Evolutionary conservation across 2,888 invertebrate genomes (phyloP), one percentile per base, ranked within the genome.

Genomic region (Dasypolia templi): DNA sequence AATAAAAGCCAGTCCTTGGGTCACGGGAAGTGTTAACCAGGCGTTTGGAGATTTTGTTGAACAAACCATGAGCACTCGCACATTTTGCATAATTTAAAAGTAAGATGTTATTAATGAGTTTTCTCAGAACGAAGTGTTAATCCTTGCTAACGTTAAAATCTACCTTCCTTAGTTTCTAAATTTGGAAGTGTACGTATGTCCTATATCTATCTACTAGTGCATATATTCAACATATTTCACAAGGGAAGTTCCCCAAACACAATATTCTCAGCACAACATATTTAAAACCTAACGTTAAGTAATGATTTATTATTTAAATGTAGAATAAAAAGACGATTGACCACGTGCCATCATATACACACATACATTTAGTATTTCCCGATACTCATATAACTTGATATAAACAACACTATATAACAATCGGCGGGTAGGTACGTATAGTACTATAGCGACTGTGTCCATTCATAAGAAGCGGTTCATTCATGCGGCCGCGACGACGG

Each of bases 391-490:
- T 93, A 94, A 92, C 91, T 92, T 88, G 92, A 93, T 91, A 92
- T 92, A 92, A 91, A 91, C 90, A 92, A 84, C 87, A 86, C 76
- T 39, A n/a, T 88, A 91, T 86, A 89, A 89, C 89, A 84, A 88
- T 87, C 89, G 88, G 88, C 90, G 90, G 88, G 88, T 87, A 94
- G 89, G 94, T 94, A 95, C 92, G 89, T 94, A 95, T 95, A 95
- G 94, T 95, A 95, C 94, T 92, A 94, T 91, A 92, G 93, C 92
- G 92, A 93, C 93, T 93, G 86, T 84, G 94, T 94, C 94, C 96
- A 96, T 96, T 96, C 96, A 96, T 96, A 95, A 96, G 95, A 95
- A 96, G 94, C 94, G 91, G 94, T 96, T 95, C 95, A 95, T 96
- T 96, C 93, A 95, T 95, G 94, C 94, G 93, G 91, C 91, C 91